Base-by-base conservation (phyloP, 2,888 invertebrate genomes). In the Gymnosoma rotundatum region DNA sequence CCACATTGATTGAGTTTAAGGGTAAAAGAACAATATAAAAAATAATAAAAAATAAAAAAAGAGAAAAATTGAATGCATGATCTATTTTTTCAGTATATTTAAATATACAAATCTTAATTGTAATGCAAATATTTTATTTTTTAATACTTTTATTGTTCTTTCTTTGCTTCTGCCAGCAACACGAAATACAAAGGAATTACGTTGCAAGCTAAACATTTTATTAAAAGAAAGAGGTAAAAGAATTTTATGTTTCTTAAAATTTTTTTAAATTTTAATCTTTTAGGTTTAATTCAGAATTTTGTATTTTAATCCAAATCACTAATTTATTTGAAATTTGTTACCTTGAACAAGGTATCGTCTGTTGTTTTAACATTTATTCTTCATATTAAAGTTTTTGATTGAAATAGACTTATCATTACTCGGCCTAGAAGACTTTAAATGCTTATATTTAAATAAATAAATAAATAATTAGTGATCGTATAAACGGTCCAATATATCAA, bases 61-160 rank as follows among this genome's bases (percentile, higher is more conserved):
- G 58, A 63, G 25, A 16, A 61, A 67, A 60, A 60, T 56, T 63
- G 69, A 81, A 73, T 60, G 21, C 48, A 67, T 78, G 70, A 82
- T 82, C 72, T 78, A 82, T 78, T 78, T 82, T 60, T 54, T 25
- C 72, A 73, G 72, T 52, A 38, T 42, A 36, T 42, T 38, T 21
- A 74, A 16, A 32, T 32, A 25, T 60, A 50, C 54, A 64, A 79
- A 79, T 66, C 79, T 66, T 83, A 83, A 83, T 79, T 83, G 79
- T 75, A 76, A 83, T 83, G 83, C 79, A 83, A 83, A 83, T 83
- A 79, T 83, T 83, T 72, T 48, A 48, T 69, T 38, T 42, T 64
- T 75, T 52, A 69, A 75, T 63, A 25, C 63, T 18, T 50, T 50
- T 20, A 63, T 74, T 63, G 54, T 67, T 75, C 45, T 12, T 8